Evolutionary conservation across 1,140 invertebrate genomes (phyloP).

Genomic region (Goniozus legneri): DNA sequence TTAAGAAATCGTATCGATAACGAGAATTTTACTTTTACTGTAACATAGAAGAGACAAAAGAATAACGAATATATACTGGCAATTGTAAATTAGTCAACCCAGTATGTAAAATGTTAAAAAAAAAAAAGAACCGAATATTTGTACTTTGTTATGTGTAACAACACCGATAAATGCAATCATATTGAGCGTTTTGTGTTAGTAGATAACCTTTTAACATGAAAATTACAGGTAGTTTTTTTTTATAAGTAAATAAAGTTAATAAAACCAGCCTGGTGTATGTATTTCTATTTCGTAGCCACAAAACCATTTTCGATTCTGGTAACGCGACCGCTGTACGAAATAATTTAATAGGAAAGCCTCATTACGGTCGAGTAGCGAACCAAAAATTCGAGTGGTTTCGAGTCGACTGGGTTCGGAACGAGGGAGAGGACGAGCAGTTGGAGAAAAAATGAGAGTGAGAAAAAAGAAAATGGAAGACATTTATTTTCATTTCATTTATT

Average conservation of each 20-base stretch:
- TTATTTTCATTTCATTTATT: slow-evolving; percentile 54
- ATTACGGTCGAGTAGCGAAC: too few species aligned
- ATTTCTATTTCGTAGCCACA: slow-evolving; percentile 1
- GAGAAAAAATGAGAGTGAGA: slow-evolving; percentile 10
- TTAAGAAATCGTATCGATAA: too few species aligned
- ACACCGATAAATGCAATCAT: slow-evolving; percentile 2
- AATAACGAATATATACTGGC: too few species aligned
- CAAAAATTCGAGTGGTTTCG: too few species aligned
- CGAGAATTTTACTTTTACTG: too few species aligned
- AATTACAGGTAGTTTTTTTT: slow-evolving; percentile 19
- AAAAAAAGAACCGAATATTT: slow-evolving; percentile 13
- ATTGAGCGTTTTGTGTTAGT: slow-evolving; percentile 17
- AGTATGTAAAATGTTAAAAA: slow-evolving; percentile 7
- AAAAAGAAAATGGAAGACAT: slow-evolving; percentile 33
- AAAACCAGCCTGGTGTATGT: neutral
- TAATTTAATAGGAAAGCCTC: too few species aligned
- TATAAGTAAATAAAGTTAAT: slow-evolving; percentile 22
- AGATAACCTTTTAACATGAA: slow-evolving; percentile 14
- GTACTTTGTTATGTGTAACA: slow-evolving; percentile 23
- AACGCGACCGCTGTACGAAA: too few species aligned
- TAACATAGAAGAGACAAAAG: too few species aligned
- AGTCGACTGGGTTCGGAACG: too few species aligned
- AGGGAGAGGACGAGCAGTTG: too few species aligned
- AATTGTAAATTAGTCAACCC: slow-evolving; percentile 12
- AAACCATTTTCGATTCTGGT: too few species aligned